Percentiles rank a stretch among this genome's conserved stretches.
Conservation (phyloP, 2,888 invertebrate species). For the Cheilosia vernalis region DNA sequence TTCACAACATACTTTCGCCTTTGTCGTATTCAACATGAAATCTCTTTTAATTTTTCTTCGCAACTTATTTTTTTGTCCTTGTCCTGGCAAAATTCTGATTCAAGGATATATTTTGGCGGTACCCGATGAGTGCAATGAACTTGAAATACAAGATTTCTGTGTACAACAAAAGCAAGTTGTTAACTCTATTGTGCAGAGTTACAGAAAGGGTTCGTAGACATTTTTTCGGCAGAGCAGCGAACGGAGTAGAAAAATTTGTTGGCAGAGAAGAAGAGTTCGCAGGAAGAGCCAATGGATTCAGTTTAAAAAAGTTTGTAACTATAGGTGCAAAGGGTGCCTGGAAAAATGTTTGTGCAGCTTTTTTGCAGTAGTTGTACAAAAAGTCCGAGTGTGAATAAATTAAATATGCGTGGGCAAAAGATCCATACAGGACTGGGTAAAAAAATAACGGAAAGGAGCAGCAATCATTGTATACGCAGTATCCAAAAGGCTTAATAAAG, state of each 20-base stretch:
- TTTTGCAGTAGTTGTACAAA: too few species aligned
- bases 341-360: too few species aligned
- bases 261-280: too few species aligned
- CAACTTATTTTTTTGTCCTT: slow-evolving; percentile 19
- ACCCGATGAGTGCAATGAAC: slow-evolving; percentile 46
- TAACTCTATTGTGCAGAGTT: slow-evolving; percentile 2
- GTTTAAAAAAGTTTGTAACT: too few species aligned
- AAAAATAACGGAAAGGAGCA: too few species aligned
- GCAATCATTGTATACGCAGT: too few species aligned
- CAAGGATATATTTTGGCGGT: slow-evolving; percentile 49
- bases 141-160: slow-evolving; percentile 26
- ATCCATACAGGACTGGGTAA: too few species aligned
- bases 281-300: too few species aligned
- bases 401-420: too few species aligned
- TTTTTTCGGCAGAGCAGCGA: background rate
- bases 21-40: slow-evolving; percentile 39
- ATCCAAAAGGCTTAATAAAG: background rate
- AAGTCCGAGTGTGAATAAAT: too few species aligned
- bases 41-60: slow-evolving; percentile 47
- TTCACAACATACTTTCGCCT: background rate
- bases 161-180: slow-evolving; percentile 6
- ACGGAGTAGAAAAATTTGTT: too few species aligned
- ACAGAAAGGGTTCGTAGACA: background rate
- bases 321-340: too few species aligned
- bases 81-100: slow-evolving; percentile 35